Conservation (phyloP, 2,113 vertebrate genomes). For the Raphicerus campestris region DNA sequence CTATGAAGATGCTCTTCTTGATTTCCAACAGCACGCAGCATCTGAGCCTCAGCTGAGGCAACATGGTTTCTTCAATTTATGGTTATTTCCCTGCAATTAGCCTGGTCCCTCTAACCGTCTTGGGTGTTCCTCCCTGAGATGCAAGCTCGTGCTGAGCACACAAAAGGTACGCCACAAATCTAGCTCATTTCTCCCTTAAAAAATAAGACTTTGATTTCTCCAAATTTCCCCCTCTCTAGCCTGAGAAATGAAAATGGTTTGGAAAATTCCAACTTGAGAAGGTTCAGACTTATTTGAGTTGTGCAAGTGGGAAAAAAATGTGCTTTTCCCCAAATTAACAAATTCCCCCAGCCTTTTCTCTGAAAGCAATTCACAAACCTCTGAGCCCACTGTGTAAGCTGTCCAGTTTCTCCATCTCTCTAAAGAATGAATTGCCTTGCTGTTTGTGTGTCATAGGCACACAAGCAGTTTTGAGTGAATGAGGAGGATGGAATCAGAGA, state of each 20-base stretch:
- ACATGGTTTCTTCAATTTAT: background rate
- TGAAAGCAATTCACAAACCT: constrained; percentile 33
- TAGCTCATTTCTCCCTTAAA: background rate
- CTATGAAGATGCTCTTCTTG: background rate
- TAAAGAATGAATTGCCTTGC: background rate
- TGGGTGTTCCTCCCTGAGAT: background rate
- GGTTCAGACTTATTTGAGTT: constrained; percentile 41
- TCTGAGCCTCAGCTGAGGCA: background rate
- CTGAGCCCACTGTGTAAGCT: background rate
- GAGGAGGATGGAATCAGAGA: background rate
- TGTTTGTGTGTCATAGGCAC: background rate
- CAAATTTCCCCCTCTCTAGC: background rate
- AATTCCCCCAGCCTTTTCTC: constrained; percentile 48
- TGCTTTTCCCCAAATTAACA: constrained; percentile 40
- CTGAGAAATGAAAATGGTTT: constrained; percentile 32
- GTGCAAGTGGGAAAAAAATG: constrained; percentile 54
- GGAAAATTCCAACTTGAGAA: constrained; percentile 63
- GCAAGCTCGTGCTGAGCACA: background rate
- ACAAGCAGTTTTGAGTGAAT: background rate
- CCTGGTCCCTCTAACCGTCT: background rate
- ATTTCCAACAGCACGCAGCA: background rate
- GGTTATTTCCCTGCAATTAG: background rate
- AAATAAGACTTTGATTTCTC: constrained; percentile 41
- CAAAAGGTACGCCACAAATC: background rate
- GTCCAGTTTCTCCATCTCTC: background rate